phyloP scores from a whole-genome alignment of 2,113 vertebrate species.

The Myocastor coypus region DNA sequence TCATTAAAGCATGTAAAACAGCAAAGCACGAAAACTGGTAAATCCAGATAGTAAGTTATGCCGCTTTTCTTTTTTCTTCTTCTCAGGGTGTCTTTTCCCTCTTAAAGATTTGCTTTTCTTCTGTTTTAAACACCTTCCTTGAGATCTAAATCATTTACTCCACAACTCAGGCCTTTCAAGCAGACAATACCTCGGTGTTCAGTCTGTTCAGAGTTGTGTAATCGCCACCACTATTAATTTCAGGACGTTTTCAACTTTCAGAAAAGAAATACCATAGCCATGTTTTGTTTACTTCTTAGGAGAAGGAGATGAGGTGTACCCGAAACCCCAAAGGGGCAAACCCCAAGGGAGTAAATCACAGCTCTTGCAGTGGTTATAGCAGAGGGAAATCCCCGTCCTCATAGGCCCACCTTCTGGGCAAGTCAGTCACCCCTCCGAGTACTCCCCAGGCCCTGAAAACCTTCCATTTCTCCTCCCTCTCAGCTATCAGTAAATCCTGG shows the following conservation, averaged over 20 bases:
- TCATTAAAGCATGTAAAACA: neutral
- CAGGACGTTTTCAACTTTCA: neutral
- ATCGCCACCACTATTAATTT: neutral
- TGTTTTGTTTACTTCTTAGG: neutral
- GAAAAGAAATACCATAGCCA: neutral
- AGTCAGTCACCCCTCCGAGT: neutral
- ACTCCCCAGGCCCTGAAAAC: neutral
- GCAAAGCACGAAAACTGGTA: neutral
- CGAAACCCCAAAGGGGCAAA: neutral
- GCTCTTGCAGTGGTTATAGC: rapidly evolving
- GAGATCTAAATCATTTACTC: neutral
- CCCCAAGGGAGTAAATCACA: neutral
- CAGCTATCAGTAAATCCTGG: slow-evolving; percentile 75
- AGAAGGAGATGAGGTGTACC: neutral
- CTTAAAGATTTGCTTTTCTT: neutral
- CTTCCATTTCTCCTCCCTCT: slow-evolving; percentile 13
- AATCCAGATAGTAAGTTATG: neutral
- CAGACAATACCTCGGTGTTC: too few relatives aligned
- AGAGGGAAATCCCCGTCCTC: neutral
- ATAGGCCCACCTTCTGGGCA: neutral
- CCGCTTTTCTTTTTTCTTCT: neutral
- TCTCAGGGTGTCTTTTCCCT: neutral
- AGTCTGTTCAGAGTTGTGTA: neutral
- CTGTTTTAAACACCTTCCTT: too few relatives aligned
- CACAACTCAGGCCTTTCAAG: neutral